Evolutionary conservation across 2,888 invertebrate genomes (phyloP), one percentile per base, ranked within the genome.

Genomic region (Nomada fucata): DNA sequence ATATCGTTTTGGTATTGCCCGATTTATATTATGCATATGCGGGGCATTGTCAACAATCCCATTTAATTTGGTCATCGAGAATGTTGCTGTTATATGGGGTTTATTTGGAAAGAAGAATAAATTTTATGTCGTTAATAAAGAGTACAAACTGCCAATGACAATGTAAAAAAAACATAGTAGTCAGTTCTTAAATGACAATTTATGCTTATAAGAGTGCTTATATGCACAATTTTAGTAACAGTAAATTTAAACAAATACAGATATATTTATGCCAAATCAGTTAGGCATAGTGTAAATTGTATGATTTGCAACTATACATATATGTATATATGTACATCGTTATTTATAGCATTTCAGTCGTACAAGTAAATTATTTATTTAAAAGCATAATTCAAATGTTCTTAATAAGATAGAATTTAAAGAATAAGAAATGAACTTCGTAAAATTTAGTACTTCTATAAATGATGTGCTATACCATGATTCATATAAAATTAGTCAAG

Each of bases 61-160:
- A 23, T 96, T 99, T 89, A 99, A 99, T 94, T 96, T 99, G 90
- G 95, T 98, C 75, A 98, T 99, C 90, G 99, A 99, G 94, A 99
- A 98, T 94, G 95, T 98, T 86, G 98, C 98, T 75, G 98, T 99
- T 52, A 96, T 99, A 85, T 98, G 98, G 97, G 99, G 99, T 53
- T 95, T 98, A 55, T 95, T 98, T 88, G 98, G 98, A 20, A 97
- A 98, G 92, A 99, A 99, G 94, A 97, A 98, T 94, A 98, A 98
- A 94, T 99, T 99, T 95, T 99, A 99, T 94, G 97, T 99, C 91
- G 99, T 99, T 71, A 98, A 98, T 94, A 99, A 99, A 94, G 98
- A 98, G 94, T 95, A 97, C 72, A 96, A 96, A 92, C 95, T 96
- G 81, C 95, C 96, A 81, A 95, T 96, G 9, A 88, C 82, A 9